A percentile compares a stretch with the other conserved stretches of the same genome.
Conservation (phyloP, 2,797 vertebrate genomes). For the Acrocephalus scirpaceus region DNA sequence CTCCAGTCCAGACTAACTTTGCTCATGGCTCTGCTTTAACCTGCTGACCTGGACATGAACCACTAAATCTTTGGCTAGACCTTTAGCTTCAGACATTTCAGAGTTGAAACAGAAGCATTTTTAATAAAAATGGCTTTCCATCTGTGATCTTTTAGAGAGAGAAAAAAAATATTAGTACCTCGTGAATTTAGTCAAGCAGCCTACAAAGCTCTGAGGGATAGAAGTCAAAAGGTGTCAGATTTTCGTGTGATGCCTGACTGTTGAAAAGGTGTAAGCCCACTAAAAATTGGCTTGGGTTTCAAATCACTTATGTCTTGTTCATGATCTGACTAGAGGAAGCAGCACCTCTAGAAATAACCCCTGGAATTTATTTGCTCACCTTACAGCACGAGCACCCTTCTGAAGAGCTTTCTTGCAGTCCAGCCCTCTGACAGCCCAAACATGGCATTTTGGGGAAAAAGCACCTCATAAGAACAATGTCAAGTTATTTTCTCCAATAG, state of each 20-base stretch:
- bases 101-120: background rate
- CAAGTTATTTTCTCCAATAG: background rate
- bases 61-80: background rate
- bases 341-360: background rate
- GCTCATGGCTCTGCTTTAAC: background rate
- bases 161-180: background rate
- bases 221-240: constrained; percentile 32
- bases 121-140: background rate
- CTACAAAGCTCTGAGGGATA: background rate
- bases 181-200: background rate
- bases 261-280: background rate
- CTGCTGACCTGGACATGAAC: background rate
- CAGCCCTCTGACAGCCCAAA: background rate
- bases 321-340: background rate
- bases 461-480: background rate
- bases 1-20: background rate
- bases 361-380: background rate
- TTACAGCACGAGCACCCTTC: background rate
- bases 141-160: background rate
- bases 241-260: background rate
- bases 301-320: background rate
- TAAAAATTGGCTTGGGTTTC: background rate
- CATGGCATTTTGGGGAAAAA: background rate
- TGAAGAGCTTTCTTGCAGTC: background rate
- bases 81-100: constrained; percentile 5